These are phyloP conservation scores for Nothocercus julius DNA, from an alignment of 2,113 vertebrate genomes.

Conservation along the genomic window DNA sequence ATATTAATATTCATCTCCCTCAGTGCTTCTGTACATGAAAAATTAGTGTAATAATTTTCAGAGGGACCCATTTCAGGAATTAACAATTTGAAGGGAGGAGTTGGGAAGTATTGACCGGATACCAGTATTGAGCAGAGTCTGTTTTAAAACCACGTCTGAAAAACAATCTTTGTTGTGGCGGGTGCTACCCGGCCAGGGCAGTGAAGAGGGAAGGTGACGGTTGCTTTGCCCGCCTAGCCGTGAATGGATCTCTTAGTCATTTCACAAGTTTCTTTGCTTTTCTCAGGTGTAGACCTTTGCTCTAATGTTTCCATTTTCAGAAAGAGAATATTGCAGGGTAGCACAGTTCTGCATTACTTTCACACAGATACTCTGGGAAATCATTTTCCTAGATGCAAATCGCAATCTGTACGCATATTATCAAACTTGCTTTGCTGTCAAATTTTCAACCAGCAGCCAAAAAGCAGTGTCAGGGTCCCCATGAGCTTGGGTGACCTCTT, in stretches of 20 bases:
- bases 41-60: constrained; percentile 15
- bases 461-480: not conserved
- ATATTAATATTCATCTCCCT: not conserved
- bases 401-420: not conserved
- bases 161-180: not conserved
- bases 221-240: not conserved
- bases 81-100: not conserved
- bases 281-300: not conserved
- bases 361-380: constrained; percentile 32
- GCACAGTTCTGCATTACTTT: constrained; percentile 34
- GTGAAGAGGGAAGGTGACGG: not conserved
- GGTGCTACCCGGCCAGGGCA: not conserved
- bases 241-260: constrained; percentile 26
- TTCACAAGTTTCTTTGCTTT: constrained; percentile 49
- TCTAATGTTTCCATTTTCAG: constrained; percentile 61
- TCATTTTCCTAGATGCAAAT: constrained; percentile 42
- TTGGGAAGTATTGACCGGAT: not conserved
- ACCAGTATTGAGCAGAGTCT: not conserved
- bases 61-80: not conserved
- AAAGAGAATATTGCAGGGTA: constrained; percentile 46
- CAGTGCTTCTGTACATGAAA: not conserved
- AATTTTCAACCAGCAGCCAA: constrained; percentile 9
- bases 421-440: not conserved
- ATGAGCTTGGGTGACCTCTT: constrained; percentile 7
- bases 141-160: not conserved